These are phyloP conservation scores for Gymnocephalus cernua DNA, from an alignment of 2,113 vertebrate genomes.

Conservation along the genomic window DNA sequence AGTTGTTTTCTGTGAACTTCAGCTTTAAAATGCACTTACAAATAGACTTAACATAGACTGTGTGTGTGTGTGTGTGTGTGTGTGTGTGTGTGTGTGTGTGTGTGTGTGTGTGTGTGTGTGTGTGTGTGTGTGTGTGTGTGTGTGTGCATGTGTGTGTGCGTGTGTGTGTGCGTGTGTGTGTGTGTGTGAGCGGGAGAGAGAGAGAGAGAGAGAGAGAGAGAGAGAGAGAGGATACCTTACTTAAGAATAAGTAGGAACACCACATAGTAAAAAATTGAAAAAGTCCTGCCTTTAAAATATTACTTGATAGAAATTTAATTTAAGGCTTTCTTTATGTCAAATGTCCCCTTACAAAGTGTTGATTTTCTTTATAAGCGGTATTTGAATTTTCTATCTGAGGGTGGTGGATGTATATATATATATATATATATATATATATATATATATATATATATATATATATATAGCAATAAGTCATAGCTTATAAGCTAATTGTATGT, in stretches of 20 bases:
- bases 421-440: no score
- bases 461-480: background rate
- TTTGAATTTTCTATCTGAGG: background rate
- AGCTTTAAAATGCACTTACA: background rate
- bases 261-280: background rate
- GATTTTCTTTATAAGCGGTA: background rate
- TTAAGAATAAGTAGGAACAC: no score
- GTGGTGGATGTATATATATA: background rate
- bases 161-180: background rate
- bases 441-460: no score
- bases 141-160: background rate
- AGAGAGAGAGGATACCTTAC: no score
- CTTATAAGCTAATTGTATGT: background rate
- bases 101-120: no score
- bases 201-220: background rate
- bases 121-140: background rate
- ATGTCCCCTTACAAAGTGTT: background rate
- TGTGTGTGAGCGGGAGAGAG: background rate
- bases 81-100: no score
- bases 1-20: background rate
- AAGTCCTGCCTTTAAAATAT: background rate
- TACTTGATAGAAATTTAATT: background rate
- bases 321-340: background rate
- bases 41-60: background rate
- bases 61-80: background rate